Base-by-base conservation (phyloP, 2,888 invertebrate species). In the Drosophila anomalata region DNA sequence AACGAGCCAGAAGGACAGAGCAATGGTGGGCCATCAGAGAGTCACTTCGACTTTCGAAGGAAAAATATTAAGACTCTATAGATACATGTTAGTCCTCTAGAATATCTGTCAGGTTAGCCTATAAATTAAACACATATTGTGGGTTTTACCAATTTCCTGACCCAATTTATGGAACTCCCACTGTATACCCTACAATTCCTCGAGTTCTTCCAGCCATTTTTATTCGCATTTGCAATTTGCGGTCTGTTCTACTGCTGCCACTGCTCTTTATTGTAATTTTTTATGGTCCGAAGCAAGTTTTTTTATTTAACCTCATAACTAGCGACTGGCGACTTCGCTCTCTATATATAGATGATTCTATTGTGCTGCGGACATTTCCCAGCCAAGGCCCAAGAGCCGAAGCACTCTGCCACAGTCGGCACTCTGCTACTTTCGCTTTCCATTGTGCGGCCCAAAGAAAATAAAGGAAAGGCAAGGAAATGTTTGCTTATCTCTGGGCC, bases 221-320 rank as follows among this genome's bases (percentile, higher is more conserved):
- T 72, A 75, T 77, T 78, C 78, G 61, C 55, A 60, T 31, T 42
- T 69, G 67, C 50, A 51, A 61, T 55, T 58, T 54, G 36, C 7
- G 53, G 54, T 17, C 53, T 44, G 39, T 36, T 36, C 36, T 36
- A 36, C 47, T 29, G 48, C 48, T 50, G 58, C 54, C 41, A 51
- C 51, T 65, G 52, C 66, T 53, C 46, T 85, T 82, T 79, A 82
- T 85, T 82, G 82, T 79, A 73, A 82, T 79, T 78, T 82, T 82
- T 81, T 79, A 82, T 85, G 74, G 81, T 74, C 73, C 59, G 66
- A 11, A 46, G 46, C 5, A 46, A 53, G 52, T 29, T 62, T 53
- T 76, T 78, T 62, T 66, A 62, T 76, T 70, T 77, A 78, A 56
- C 73, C 66, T 69, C 76, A 81, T 80, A 68, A 67, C 68, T 69